Evolutionary conservation across 2,888 invertebrate species (phyloP).

Genomic region (Mantis religiosa): DNA sequence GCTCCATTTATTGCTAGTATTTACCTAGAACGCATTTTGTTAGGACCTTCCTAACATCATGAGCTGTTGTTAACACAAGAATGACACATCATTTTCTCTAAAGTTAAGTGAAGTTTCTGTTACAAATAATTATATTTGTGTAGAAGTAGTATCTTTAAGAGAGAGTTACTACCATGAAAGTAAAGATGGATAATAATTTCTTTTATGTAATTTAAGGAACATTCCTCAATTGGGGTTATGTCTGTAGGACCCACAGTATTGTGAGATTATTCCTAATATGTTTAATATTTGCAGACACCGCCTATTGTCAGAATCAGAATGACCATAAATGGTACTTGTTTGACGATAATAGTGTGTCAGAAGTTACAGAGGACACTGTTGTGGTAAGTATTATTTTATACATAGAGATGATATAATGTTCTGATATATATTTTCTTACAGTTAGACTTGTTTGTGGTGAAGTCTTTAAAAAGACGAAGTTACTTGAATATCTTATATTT

Average conservation of each 20-base stretch:
- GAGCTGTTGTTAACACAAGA: no score
- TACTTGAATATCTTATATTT: not conserved
- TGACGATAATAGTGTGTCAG: conserved; percentile 48
- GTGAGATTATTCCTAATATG: not conserved
- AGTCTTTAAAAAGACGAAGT: not conserved
- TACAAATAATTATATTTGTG: no score
- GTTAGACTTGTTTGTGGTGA: not conserved
- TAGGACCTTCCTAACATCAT: no score
- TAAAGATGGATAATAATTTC: no score
- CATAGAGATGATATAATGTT: not conserved
- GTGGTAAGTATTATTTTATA: conserved; percentile 33
- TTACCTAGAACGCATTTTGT: no score
- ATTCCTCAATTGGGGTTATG: not conserved
- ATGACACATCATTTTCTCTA: no score
- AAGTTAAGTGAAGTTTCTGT: no score
- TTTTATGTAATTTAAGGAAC: not conserved
- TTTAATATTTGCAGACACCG: conserved; percentile 41
- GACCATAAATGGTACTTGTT: conserved; percentile 49
- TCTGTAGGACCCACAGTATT: not conserved
- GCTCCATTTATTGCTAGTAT: no score
- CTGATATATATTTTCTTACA: no score
- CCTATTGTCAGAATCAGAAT: conserved; percentile 47
- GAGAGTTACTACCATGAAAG: no score
- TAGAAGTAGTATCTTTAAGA: no score
- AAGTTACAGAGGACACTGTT: conserved; percentile 42